A percentile compares a stretch with the other conserved stretches of the same genome.
Conservation (phyloP, 1,140 invertebrate species). For the Heliconius eleuchia region DNA sequence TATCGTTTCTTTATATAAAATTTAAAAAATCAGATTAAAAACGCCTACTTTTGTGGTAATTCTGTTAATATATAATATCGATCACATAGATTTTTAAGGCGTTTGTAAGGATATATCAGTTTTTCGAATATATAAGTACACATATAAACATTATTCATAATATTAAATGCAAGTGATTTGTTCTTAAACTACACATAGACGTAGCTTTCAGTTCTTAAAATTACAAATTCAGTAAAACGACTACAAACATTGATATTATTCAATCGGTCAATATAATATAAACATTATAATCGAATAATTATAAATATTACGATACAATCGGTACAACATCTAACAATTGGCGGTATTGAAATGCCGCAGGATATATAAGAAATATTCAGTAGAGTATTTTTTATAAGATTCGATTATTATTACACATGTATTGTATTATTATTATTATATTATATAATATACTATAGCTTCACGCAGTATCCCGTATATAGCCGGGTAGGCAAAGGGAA, state of each 20-base stretch:
- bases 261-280: background rate
- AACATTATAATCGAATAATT: background rate
- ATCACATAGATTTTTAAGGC: slow-evolving; percentile 15
- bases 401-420: background rate
- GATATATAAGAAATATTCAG: background rate
- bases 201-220: background rate
- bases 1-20: no score
- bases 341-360: background rate
- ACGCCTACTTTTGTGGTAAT: slow-evolving; percentile 18
- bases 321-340: background rate
- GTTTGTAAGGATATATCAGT: slow-evolving; percentile 5
- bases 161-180: slow-evolving; percentile 21
- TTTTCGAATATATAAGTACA: background rate
- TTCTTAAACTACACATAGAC: slow-evolving; percentile 21
- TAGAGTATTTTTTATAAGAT: slow-evolving; percentile 4
- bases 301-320: background rate
- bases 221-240: background rate
- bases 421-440: background rate
- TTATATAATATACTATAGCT: no score
- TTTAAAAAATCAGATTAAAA: background rate
- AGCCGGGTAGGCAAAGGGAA: no score
- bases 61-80: slow-evolving; percentile 14
- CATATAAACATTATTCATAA: slow-evolving; percentile 10
- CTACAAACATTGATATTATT: background rate
- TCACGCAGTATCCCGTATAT: no score